These are phyloP conservation scores for Exephanes ischioxanthus DNA, from an alignment of 2,888 invertebrate species.

Conservation along the genomic window DNA sequence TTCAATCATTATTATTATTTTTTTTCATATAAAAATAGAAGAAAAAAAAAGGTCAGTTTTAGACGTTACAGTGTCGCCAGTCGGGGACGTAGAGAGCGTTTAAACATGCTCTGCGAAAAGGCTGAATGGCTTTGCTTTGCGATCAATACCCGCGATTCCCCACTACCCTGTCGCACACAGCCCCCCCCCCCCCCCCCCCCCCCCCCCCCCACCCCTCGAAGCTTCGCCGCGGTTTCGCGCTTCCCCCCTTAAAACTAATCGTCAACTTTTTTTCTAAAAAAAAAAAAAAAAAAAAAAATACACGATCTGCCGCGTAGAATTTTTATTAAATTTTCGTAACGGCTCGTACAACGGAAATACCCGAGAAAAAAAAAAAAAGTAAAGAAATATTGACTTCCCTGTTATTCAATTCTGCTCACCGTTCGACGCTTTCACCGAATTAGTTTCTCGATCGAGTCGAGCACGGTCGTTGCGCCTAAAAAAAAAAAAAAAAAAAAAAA, in stretches of 20 bases:
- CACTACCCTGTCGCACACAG: conserved; percentile 43
- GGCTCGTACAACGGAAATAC: not conserved
- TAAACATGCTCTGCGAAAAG: conserved; percentile 51
- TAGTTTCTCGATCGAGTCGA: conserved; percentile 37
- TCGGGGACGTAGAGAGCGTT: not conserved
- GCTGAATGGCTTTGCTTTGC: conserved; percentile 62
- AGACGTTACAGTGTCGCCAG: not conserved
- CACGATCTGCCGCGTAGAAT: not conserved
- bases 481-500: conserved; percentile 22
- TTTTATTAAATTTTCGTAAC: not conserved
- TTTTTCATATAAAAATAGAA: too few relatives aligned
- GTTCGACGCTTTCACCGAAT: conserved; percentile 46
- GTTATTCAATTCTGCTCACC: not conserved
- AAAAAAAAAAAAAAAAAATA: too few relatives aligned
- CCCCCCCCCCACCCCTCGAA: not conserved
- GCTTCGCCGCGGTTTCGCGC: conserved; percentile 26
- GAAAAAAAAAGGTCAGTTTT: not conserved
- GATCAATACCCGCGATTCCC: conserved; percentile 54
- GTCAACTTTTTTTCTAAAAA: not conserved
- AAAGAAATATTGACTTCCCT: not conserved
- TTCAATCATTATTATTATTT: too few relatives aligned
- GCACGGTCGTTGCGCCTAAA: conserved; percentile 19
- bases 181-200: not conserved
- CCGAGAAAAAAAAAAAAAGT: not conserved
- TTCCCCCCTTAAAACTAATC: conserved; percentile 12